phyloP scores from a whole-genome alignment of 2,888 invertebrate species.

The Liopterus haemorrhoidalis region DNA sequence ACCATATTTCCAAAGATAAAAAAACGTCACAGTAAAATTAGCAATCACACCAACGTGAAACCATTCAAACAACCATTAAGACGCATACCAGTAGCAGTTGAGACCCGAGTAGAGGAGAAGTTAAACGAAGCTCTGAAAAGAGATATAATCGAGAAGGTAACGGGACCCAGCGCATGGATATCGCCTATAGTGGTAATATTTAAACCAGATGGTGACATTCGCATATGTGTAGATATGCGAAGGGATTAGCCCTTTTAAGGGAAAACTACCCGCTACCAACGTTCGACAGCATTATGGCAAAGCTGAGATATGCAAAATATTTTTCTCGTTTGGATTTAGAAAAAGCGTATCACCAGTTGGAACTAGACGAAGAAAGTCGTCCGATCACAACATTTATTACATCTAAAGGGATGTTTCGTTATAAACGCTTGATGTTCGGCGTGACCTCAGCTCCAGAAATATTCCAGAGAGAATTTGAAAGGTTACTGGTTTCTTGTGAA shows the following conservation, averaged over 20 bases:
- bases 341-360: conserved; percentile 36
- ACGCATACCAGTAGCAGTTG: conserved; percentile 23
- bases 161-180: conserved; percentile 37
- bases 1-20: conserved; percentile 31
- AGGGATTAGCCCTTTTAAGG: conserved; percentile 35
- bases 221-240: conserved; percentile 40
- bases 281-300: conserved; percentile 31
- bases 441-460: conserved; percentile 37
- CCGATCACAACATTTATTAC: conserved; percentile 30
- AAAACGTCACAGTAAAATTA: conserved; percentile 16
- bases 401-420: conserved; percentile 33
- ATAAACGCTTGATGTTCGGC: conserved; percentile 40
- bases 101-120: conserved; percentile 29
- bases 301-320: conserved; percentile 25
- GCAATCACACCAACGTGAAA: conserved; percentile 25
- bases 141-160: conserved; percentile 38
- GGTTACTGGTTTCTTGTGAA: conserved; percentile 33
- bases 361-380: too few relatives aligned
- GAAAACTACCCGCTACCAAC: conserved; percentile 34
- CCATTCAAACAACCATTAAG: conserved; percentile 27
- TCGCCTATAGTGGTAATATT: conserved; percentile 38
- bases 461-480: conserved; percentile 35
- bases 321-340: conserved; percentile 30
- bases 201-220: conserved; percentile 35
- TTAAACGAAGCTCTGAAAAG: conserved; percentile 13